Evolutionary conservation across 2,797 vertebrate genomes (phyloP), one percentile per base, ranked within the genome.

Genomic region (Euphonia xanthogaster): DNA sequence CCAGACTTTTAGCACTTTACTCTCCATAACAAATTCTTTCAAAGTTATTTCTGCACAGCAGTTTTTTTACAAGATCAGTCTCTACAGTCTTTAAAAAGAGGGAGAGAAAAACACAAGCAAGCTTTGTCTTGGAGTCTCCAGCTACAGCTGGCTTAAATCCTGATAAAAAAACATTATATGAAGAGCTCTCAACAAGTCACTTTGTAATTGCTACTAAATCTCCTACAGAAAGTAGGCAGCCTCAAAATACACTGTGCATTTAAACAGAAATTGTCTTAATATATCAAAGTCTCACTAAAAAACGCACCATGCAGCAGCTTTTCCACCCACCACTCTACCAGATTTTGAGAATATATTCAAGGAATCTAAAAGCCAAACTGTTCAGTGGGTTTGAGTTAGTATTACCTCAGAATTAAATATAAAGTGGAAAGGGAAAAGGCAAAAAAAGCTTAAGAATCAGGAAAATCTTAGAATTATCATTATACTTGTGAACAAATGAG

Each of bases 201-300:
- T 60, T 39, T 63, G 30, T 18, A 66, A 76, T 12, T 86, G 68
- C 71, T 68, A 57, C 51, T 27, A 51, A 40, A 75, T 72, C 66
- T 93, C 33, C 74, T 55, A 60, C 40, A 93, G 70, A 86, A 62
- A 79, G 63, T 58, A 82, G 67, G 68, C 57, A 93, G 33, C 30
- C 50, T 72, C 22, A 75, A 80, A 82, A 86, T 17, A 84, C 2
- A 40, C 14, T 4, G 14, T 24, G 24, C 44, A 75, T 81, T 88
- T 75, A 5, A 88, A 75, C 28, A 84, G 21, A 39, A 93, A 74
- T 6, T 8, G 1, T 65, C 35, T 74, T 50, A 54, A 63, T 39
- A 37, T 37, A 79, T 65, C 68, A 50, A 82, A 85, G 27, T 14
- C 40, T 70, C 60, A 47, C 45, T 31, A 51, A 91, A 71, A 93